Evolutionary conservation across 1,140 invertebrate species (phyloP), one percentile per base, ranked within the genome.

Genomic region (Chelonus insularis): DNA sequence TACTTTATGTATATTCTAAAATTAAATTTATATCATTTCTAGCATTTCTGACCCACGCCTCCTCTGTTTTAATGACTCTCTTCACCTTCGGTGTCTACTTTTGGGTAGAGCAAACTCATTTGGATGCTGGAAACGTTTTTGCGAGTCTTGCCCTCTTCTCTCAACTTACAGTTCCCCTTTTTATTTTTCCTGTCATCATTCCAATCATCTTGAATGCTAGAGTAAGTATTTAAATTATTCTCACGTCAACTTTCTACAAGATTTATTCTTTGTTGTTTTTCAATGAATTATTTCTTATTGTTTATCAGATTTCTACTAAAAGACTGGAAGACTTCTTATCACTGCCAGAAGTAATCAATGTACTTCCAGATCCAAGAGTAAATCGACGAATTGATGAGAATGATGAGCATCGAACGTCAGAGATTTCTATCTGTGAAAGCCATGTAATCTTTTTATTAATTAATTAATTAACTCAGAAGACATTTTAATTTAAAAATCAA

Each of bases 141-240:
- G 86, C 90, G 16, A 88, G 88, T 11, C 71, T 93, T 50, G 90
- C 91, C 1, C 83, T 93, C 5, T 92, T 92, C 74, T 91, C 91
- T 69, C 91, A 93, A 70, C 78, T 93, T 1, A 90, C 89, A 0
- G 88, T 92, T 0, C 90, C 91, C 9, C 77, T 93, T 14, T 86
- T 91, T 63, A 91, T 93, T 48, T 87, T 92, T 64, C 91, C 91
- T 1, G 86, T 91, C 51, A 90, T 89, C 3, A 85, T 93, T 20
- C 88, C 91, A 1, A 91, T 92, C 69, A 84, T 91, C 11, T 89
- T 92, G 61, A 88, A 87, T 67, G 90, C 90, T 5, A 79, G 86
- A 76, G 89, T 91, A 75, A 88, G 56, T 52, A 36, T 37, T 51
- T 37, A 37, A 23, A 39, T 21, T 21, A 39, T 39, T 9, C 21